Evolutionary conservation across 2,113 vertebrate genomes (phyloP), one percentile per base, ranked within the genome.

Genomic region (Pituophis catenifer): DNA sequence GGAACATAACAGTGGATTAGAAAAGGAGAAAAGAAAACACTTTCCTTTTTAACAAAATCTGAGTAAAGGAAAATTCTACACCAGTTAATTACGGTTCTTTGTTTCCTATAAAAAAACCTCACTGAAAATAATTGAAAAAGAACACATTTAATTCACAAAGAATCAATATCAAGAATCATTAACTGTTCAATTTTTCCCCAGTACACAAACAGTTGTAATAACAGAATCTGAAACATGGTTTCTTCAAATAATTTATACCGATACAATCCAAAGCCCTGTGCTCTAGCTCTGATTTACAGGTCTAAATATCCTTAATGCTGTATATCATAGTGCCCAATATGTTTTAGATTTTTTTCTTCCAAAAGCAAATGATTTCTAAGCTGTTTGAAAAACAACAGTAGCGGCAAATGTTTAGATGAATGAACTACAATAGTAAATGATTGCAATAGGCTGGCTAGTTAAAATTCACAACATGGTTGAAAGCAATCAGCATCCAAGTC

Each of bases 391-490:
- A 92, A 89, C 70, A 88, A 29, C 21, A 87, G 5, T 62, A 89
- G 4, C 15, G 29, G 52, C 21, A 44, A 57, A 92, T 70, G 33
- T 55, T 92, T 62, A 89, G 38, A 75, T 17, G 54, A 86, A 26
- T 89, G 44, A 55, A 89, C 53, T 55, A 70, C n/a, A 89, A 75
- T 75, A 38, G 15, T 48, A 89, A 54, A 54, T 89, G 50, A 55
- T 54, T 29, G 50, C 52, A 89, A 88, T 54, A 48, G 8, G 13
- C 75, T 86, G 44, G 21, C 58, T 89, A 26, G 23, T 92, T 92
- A 89, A 92, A 89, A 92, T 89, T 89, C 91, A 75, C 53, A 92
- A 55, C 91, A 75, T 75, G 62, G 33, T 55, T 75, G 23, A 38
- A 88, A 89, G 91, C 50, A 92, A 89, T 92, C 91, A 89, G 59